Base-by-base conservation (phyloP, 2,797 vertebrate genomes). In the Helostoma temminkii region DNA sequence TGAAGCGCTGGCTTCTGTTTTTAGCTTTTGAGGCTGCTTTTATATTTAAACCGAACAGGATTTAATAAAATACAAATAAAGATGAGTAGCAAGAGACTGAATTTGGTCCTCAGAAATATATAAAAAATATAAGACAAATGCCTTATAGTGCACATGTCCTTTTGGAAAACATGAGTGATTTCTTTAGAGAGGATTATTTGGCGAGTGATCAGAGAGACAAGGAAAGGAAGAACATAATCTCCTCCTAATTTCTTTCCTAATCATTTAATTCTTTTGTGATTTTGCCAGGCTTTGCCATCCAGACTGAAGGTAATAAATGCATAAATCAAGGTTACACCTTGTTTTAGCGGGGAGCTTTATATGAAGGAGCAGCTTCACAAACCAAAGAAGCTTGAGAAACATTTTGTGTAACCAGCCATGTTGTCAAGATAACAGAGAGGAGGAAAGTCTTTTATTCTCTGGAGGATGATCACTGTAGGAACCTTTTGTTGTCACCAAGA, bases 1-100 rank as follows among this genome's bases (percentile, higher is more conserved):
- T n/a, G 32, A 76, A 25, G 45, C 45, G 59, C 62, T 61, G 25
- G 54, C 28, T 42, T 57, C 54, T 68, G 34, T 63, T 77, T 74
- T 65, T 42, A 71, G 66, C 54, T 53, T 45, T n/a, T 21, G 18
- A n/a, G n/a, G n/a, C n/a, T n/a, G n/a, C n/a, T 48, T 58, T 71
- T 48, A 37, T 54, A 11, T 55, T 69, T 74, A 46, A 53, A 45
- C 14, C 57, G 6, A 55, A 37, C 28, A 59, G 58, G n/a, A 69
- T 24, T 47, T 6, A 66, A 3, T 43, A 25, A 48, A 36, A 48
- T 30, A 26, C 46, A n/a, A 61, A 59, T 42, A 77, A 41, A 30
- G 39, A 25, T 5, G 24, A 45, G 26, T 1, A 36, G 12, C 24
- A n/a, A 26, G 46, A 52, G 10, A 12, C 43, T 18, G 18, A 9